Conservation (phyloP, 2,888 invertebrate species). For the Aelia acuminata region DNA sequence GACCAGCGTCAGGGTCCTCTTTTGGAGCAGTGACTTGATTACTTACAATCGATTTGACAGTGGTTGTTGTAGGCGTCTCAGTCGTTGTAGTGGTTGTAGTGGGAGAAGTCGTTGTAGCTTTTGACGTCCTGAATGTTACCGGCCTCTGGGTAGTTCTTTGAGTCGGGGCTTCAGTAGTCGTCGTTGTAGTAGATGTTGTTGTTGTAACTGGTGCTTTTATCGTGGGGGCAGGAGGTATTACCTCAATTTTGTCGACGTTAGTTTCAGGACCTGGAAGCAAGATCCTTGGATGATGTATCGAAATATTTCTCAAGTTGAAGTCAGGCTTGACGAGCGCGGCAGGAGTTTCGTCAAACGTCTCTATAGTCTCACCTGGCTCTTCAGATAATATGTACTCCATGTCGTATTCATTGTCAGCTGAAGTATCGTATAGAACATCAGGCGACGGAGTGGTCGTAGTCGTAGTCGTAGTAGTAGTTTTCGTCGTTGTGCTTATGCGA, state of each 20-base stretch:
- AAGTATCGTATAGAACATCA: slow-evolving; percentile 61
- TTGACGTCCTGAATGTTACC: slow-evolving; percentile 38
- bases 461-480: slow-evolving; percentile 62
- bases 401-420: slow-evolving; percentile 61
- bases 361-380: slow-evolving; percentile 63
- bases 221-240: background rate
- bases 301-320: slow-evolving; percentile 60
- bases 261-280: slow-evolving; percentile 53
- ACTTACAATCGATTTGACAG: slow-evolving; percentile 65
- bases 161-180: slow-evolving; percentile 51
- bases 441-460: slow-evolving; percentile 63
- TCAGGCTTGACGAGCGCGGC: slow-evolving; percentile 65
- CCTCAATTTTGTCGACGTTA: slow-evolving; percentile 34
- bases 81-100: slow-evolving; percentile 76
- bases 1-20: slow-evolving; percentile 64
- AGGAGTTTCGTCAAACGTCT: slow-evolving; percentile 65
- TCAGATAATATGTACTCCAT: slow-evolving; percentile 63
- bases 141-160: slow-evolving; percentile 32
- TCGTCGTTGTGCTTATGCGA: slow-evolving; percentile 25
- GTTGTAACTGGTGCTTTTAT: slow-evolving; percentile 55
- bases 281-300: slow-evolving; percentile 46
- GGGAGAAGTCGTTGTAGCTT: slow-evolving; percentile 56
- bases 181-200: slow-evolving; percentile 59
- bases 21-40: slow-evolving; percentile 64
- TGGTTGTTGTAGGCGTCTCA: slow-evolving; percentile 78